phyloP scores from a whole-genome alignment of 2,797 vertebrate species.

The Xerus rutilus region DNA sequence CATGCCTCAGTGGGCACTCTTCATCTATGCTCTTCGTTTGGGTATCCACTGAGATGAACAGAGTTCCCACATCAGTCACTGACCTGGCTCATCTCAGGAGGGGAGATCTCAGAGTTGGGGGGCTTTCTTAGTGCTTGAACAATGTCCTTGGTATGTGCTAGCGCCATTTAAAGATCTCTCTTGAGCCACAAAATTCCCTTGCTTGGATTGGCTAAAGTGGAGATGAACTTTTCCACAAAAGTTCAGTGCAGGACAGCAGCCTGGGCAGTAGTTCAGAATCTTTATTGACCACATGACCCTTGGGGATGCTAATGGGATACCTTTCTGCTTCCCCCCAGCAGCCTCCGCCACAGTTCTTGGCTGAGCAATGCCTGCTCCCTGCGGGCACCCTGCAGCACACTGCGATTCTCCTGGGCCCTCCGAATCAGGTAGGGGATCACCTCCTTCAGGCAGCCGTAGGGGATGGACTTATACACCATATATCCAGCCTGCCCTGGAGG shows the following conservation, averaged over 20 bases:
- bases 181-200: not conserved
- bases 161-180: not conserved
- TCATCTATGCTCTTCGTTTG: not conserved
- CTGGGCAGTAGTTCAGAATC: not conserved
- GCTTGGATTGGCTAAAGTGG: not conserved
- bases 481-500: conserved; percentile 84
- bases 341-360: conserved; percentile 89
- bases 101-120: not conserved
- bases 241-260: not conserved
- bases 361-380: conserved; percentile 92
- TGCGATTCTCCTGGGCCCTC: conserved; percentile 94
- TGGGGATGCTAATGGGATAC: not conserved
- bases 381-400: conserved; percentile 92
- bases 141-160: not conserved
- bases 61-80: not conserved
- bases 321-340: conserved; percentile 64
- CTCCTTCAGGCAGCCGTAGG: conserved; percentile 93
- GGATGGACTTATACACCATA: conserved; percentile 94
- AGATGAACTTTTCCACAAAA: not conserved
- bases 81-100: not conserved
- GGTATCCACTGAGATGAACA: not conserved
- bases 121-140: not conserved
- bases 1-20: not conserved
- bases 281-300: conserved; percentile 63
- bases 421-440: conserved; percentile 95